A percentile compares a stretch with the other conserved stretches of the same genome.
Conservation (phyloP, 2,113 vertebrate species). For the Psittacus erithacus region DNA sequence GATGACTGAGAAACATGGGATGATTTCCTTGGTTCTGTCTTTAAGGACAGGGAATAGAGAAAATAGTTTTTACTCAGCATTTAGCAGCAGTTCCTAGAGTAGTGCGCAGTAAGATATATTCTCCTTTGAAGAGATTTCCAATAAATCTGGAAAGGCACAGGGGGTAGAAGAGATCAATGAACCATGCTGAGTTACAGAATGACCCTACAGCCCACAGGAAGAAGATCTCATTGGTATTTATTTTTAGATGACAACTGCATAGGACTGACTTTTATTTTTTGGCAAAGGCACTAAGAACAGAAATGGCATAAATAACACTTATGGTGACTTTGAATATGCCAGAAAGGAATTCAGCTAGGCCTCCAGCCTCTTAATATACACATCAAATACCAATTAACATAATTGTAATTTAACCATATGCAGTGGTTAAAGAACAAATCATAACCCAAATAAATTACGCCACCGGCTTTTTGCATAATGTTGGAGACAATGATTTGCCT, state of each 20-base stretch:
- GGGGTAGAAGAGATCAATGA: constrained; percentile 50
- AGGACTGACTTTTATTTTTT: constrained; percentile 38
- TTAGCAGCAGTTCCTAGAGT: constrained; percentile 33
- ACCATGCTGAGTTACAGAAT: constrained; percentile 47
- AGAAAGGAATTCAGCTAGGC: constrained; percentile 5
- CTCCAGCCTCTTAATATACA: neutral
- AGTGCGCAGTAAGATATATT: neutral
- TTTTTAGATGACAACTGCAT: constrained; percentile 61
- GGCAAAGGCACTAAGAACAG: constrained; percentile 31
- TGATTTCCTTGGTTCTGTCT: constrained; percentile 6
- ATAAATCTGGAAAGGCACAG: constrained; percentile 61
- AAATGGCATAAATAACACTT: constrained; percentile 1
- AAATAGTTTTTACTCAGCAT: constrained; percentile 1
- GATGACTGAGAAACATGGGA: constrained; percentile 3
- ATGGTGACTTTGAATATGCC: constrained; percentile 17
- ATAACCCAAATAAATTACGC: neutral
- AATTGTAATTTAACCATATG: neutral
- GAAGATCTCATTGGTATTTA: constrained; percentile 57
- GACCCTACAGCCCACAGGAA: constrained; percentile 56
- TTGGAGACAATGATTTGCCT: neutral
- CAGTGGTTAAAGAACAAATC: neutral
- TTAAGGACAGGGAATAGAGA: constrained; percentile 25
- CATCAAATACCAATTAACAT: neutral
- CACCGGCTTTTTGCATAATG: neutral
- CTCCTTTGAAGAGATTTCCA: constrained; percentile 52